Percentiles rank a stretch among this genome's conserved stretches.
phyloP scores from a whole-genome alignment of 2,113 vertebrate genomes.

The Poicephalus gulielmi region DNA sequence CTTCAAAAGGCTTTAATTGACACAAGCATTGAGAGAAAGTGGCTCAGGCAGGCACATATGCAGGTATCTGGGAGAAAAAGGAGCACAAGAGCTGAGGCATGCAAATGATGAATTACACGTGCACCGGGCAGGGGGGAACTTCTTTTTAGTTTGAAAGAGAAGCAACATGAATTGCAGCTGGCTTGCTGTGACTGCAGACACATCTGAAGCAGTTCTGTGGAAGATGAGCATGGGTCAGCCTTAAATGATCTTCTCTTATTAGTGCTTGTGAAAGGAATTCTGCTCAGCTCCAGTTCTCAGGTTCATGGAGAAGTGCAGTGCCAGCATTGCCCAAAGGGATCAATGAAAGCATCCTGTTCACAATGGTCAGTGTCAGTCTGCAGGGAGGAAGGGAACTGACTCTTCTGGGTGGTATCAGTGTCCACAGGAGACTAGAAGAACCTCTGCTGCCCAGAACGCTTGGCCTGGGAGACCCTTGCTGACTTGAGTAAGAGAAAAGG shows the following conservation, averaged over 20 bases:
- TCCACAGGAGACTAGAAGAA: background rate
- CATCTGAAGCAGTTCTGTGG: background rate
- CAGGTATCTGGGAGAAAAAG: background rate
- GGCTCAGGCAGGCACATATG: background rate
- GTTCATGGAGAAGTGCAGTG: background rate
- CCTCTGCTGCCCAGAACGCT: background rate
- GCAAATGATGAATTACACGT: background rate
- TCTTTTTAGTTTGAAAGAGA: background rate
- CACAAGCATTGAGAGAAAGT: background rate
- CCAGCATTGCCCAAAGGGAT: background rate
- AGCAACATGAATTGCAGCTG: background rate
- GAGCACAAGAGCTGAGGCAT: background rate
- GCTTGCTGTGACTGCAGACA: background rate
- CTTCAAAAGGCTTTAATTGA: constrained; percentile 27
- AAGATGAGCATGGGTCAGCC: background rate
- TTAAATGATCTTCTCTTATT: background rate
- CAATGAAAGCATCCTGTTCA: background rate
- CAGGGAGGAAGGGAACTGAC: background rate
- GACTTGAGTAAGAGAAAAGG: background rate
- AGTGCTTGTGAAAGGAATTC: background rate
- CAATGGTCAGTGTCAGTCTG: background rate
- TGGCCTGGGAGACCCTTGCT: background rate
- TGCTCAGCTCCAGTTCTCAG: background rate
- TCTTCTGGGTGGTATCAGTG: background rate
- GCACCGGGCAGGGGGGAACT: background rate